phyloP scores from a whole-genome alignment of 2,113 vertebrate species.

The Caranx melampygus region DNA sequence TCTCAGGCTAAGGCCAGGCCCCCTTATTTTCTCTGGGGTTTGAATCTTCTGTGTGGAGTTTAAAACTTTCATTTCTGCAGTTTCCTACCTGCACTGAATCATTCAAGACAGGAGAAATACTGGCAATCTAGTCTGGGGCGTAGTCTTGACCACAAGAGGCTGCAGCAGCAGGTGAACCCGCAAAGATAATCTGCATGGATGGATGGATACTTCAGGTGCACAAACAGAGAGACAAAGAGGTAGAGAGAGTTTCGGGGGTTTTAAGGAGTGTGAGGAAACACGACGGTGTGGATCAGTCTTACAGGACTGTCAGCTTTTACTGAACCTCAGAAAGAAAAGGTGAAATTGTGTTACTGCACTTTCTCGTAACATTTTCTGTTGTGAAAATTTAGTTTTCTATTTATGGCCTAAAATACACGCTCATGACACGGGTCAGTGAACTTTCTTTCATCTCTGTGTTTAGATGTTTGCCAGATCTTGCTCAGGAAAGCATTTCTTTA shows the following conservation, averaged over 20 bases:
- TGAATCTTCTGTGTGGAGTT: background rate
- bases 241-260: constrained; percentile 3
- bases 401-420: constrained; percentile 50
- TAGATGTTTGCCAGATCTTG: constrained; percentile 15
- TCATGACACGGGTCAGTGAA: constrained; percentile 18
- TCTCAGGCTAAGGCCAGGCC: constrained; percentile 27
- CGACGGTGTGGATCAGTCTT: constrained; percentile 33
- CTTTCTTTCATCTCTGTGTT: background rate
- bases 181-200: constrained; percentile 16
- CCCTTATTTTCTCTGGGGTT: background rate
- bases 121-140: background rate
- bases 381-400: background rate
- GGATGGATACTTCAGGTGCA: constrained; percentile 13
- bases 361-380: constrained; percentile 21
- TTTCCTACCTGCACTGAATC: background rate
- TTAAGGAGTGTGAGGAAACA: constrained; percentile 26
- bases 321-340: constrained; percentile 34
- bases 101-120: background rate
- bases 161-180: background rate
- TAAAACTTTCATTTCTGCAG: background rate
- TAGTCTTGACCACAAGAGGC: background rate
- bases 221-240: constrained; percentile 30
- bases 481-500: constrained; percentile 17
- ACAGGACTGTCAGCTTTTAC: constrained; percentile 22
- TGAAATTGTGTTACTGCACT: constrained; percentile 15